Evolutionary conservation across 2,797 vertebrate species (phyloP).

Genomic region (Chaetophractus vellerosus): DNA sequence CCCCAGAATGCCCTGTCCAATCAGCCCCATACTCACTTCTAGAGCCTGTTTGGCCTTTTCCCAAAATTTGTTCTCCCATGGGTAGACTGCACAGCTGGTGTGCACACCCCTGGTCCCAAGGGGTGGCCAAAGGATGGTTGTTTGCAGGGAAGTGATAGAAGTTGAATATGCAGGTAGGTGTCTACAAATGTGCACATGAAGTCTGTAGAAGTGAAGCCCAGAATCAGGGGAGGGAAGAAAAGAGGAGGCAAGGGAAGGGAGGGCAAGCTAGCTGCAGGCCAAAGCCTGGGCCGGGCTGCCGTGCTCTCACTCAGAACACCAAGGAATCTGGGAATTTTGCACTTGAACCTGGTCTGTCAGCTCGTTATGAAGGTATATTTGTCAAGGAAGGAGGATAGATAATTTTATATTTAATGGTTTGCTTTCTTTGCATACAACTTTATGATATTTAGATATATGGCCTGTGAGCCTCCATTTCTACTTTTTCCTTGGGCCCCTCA

Average conservation of each 20-base stretch:
- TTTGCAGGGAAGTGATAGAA: not conserved
- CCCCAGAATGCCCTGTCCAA: not conserved
- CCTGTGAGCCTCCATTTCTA: too few relatives aligned
- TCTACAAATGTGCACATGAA: not conserved
- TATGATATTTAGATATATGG: not conserved
- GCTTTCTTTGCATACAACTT: not conserved
- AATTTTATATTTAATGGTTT: not conserved
- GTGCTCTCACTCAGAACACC: not conserved
- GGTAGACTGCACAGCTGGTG: not conserved
- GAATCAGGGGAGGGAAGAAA: not conserved
- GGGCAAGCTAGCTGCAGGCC: too few relatives aligned
- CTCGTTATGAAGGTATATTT: not conserved
- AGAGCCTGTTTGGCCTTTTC: not conserved
- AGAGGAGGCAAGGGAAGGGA: too few relatives aligned
- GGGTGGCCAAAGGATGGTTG: not conserved
- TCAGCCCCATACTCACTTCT: not conserved
- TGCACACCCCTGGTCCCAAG: not conserved
- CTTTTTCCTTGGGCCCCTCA: not conserved
- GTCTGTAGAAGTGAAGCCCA: not conserved
- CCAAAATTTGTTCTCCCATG: not conserved
- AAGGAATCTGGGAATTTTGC: not conserved
- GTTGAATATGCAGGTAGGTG: not conserved
- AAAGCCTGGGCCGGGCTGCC: not conserved
- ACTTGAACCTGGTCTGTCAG: not conserved
- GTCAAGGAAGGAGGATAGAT: not conserved